phyloP scores from a whole-genome alignment of 1,140 invertebrate genomes.

The silkworm (Bombyx mori) region ASM3026992v2 NC_085112.1:9252501-9253000 shows the following conservation, averaged over 20 bases:
- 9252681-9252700: conserved; percentile 29
- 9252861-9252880: no score
- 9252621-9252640: conserved; percentile 40
- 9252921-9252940: conserved; percentile 46
- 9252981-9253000: conserved; percentile 59
- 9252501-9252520: no score
- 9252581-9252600: conserved; percentile 21
- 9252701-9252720: conserved; percentile 13
- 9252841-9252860: no score
- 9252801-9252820: no score
- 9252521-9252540: no score
- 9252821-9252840: no score
- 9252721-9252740: conserved; percentile 17
- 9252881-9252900: no score
- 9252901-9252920: not conserved
- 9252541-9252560: no score
- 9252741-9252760: conserved; percentile 1
- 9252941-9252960: conserved; percentile 34
- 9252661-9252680: conserved; percentile 22
- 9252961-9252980: conserved; percentile 43
- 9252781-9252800: no score
- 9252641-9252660: conserved; percentile 47
- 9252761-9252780: conserved; percentile 1
- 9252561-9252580: no score
- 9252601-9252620: conserved; percentile 26